Base-by-base conservation (phyloP, 2,888 invertebrate species). In the Rhamnusium bicolor region DNA sequence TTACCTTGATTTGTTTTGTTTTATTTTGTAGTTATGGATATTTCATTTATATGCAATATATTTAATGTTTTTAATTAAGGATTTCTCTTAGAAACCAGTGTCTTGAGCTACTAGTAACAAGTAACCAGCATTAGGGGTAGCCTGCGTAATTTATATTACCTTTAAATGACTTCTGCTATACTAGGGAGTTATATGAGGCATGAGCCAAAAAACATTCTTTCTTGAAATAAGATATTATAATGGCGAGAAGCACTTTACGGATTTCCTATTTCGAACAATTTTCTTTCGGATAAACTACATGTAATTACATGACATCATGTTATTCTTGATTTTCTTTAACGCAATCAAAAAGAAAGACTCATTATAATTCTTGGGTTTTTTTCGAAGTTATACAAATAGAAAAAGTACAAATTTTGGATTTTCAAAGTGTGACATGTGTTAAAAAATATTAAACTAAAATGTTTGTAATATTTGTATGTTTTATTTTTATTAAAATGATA, bases 241-340 rank as follows among this genome's bases (percentile, higher is more conserved):
- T 79, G 77, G 79, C 72, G 51, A 72, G 72, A 77, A 74, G 76
- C 79, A 79, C 79, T 79, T 75, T 74, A 69, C 51, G n/a, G 40
- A 29, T 74, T 73, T 73, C 76, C 72, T 65, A 21, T 27, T 14
- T 46, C 2, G 51, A 51, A 12, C 18, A 51, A 19, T 8, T 51
- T 46, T 46, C n/a, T 46, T 7, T 51, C 2, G 18, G 19, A 51
- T 51, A 14, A 7, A 16, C 18, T 51, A 18, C n/a, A 3, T n/a
- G 8, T 51, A 51, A 0, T 51, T 51, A 4, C 8, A 32, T 32
- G 8, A 24, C 24, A 40, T 32, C 2, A 32, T 10, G 1, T 1
- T n/a, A 40, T 10, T 40, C n/a, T 1, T n/a, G 5, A n/a, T 40
- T n/a, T 1, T n/a, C n/a, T 40, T 12, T 40, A n/a, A 32, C 12